These are phyloP conservation scores for Thymelicus sylvestris DNA, from an alignment of 2,888 invertebrate species.

Conservation along the genomic window DNA sequence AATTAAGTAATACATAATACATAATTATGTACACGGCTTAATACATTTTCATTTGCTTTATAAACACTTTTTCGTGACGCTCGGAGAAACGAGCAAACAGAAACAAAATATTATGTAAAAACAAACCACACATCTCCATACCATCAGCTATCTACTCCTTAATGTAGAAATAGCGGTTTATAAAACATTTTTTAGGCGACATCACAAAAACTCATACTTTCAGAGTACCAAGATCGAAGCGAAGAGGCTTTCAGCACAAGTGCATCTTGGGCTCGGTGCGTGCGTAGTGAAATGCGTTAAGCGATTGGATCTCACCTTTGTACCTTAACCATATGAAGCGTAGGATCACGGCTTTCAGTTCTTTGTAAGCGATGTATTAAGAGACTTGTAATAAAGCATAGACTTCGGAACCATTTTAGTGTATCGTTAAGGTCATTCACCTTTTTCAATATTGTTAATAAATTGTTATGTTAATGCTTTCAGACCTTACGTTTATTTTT, in stretches of 20 bases:
- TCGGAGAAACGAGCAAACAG: no score
- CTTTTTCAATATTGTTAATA: not conserved
- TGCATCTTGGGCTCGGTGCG: constrained; percentile 1
- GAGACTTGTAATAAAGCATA: not conserved
- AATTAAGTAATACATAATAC: no score
- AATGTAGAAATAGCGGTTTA: no score
- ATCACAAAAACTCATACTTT: not conserved
- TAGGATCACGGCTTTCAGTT: constrained; percentile 1
- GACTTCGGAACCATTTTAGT: not conserved
- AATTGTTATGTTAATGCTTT: no score
- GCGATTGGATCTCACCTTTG: constrained; percentile 11
- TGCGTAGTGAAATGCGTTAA: constrained; percentile 1
- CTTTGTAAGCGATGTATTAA: not conserved
- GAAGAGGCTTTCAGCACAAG: constrained; percentile 21
- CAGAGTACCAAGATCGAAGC: constrained; percentile 5
- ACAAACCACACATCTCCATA: no score
- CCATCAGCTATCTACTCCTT: no score
- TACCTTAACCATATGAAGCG: constrained; percentile 9
- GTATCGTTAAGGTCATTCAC: not conserved
- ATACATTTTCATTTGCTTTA: no score
- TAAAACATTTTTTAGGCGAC: no score
- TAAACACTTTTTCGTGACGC: no score
- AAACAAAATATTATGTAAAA: no score
- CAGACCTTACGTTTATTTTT: no score
- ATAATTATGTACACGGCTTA: no score